Percentiles rank a stretch among this genome's conserved stretches.
phyloP scores from a whole-genome alignment of 1,140 invertebrate species.

The Apis cerana region DNA sequence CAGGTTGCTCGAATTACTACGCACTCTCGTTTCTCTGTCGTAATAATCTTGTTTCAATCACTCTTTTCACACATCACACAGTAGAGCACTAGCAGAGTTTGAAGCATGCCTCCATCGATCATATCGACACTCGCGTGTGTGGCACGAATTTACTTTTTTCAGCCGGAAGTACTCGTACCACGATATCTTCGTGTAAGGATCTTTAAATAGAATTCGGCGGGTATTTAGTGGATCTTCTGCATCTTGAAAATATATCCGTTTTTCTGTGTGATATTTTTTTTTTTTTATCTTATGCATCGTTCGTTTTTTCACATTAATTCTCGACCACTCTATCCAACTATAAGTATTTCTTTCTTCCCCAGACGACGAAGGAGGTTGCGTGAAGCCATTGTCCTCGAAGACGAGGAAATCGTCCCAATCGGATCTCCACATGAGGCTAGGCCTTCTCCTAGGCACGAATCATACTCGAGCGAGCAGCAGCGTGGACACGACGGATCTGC shows the following conservation, averaged over 20 bases:
- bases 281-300: background rate
- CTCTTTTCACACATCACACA: background rate
- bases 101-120: slow-evolving; percentile 14
- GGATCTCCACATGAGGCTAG: slow-evolving; percentile 93
- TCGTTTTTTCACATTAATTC: no score
- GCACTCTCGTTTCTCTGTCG: background rate
- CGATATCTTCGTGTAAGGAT: background rate
- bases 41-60: background rate
- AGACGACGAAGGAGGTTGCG: slow-evolving; percentile 87
- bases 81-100: slow-evolving; percentile 1
- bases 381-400: slow-evolving; percentile 83
- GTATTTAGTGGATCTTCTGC: background rate
- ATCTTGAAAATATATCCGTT: slow-evolving; percentile 31
- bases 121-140: background rate
- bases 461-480: slow-evolving; percentile 55
- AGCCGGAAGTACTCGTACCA: no score
- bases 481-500: slow-evolving; percentile 57
- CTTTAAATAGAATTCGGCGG: background rate
- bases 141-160: background rate
- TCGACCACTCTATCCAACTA: background rate
- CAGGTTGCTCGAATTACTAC: background rate
- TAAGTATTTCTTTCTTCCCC: slow-evolving; percentile 13
- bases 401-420: slow-evolving; percentile 84
- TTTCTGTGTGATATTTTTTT: slow-evolving; percentile 10
- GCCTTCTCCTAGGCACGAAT: slow-evolving; percentile 87